These are phyloP conservation scores for Melanotaenia pygmaea DNA, from an alignment of 2,797 vertebrate genomes.

Conservation along the genomic window DNA sequence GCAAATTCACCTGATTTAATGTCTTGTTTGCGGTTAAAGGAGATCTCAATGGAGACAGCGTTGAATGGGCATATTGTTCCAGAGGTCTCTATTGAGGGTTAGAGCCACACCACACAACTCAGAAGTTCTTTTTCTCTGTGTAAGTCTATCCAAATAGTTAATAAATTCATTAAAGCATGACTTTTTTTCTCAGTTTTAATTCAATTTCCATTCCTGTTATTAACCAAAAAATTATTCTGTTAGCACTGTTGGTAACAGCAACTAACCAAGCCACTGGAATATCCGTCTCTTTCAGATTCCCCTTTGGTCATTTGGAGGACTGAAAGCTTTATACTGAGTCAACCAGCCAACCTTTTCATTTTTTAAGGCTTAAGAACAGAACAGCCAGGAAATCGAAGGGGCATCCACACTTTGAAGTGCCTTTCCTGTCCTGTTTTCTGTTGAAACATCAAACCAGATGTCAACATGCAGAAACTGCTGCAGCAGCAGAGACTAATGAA, in stretches of 20 bases:
- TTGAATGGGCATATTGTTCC: constrained; percentile 72
- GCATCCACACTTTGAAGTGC: constrained; percentile 78
- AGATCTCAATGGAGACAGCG: constrained; percentile 58
- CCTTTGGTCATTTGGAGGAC: constrained; percentile 55
- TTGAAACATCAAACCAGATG: constrained; percentile 65
- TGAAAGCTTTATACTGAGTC: constrained; percentile 50
- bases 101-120: constrained; percentile 44
- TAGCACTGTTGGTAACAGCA: neutral
- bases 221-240: neutral
- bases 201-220: neutral
- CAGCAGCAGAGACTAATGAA: constrained; percentile 35
- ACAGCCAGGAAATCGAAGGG: constrained; percentile 65
- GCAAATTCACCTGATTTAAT: constrained; percentile 1
- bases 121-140: constrained; percentile 44
- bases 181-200: too few relatives aligned
- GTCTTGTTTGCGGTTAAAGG: constrained; percentile 46
- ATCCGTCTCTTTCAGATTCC: constrained; percentile 62
- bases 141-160: constrained; percentile 38
- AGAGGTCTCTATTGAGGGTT: constrained; percentile 76
- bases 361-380: constrained; percentile 58
- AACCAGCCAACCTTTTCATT: constrained; percentile 53
- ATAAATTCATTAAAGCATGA: neutral
- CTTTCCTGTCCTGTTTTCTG: constrained; percentile 69
- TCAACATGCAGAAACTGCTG: constrained; percentile 35
- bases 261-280: neutral